phyloP scores from a whole-genome alignment of 2,888 invertebrate species.

The Oscheius sp. region DNA sequence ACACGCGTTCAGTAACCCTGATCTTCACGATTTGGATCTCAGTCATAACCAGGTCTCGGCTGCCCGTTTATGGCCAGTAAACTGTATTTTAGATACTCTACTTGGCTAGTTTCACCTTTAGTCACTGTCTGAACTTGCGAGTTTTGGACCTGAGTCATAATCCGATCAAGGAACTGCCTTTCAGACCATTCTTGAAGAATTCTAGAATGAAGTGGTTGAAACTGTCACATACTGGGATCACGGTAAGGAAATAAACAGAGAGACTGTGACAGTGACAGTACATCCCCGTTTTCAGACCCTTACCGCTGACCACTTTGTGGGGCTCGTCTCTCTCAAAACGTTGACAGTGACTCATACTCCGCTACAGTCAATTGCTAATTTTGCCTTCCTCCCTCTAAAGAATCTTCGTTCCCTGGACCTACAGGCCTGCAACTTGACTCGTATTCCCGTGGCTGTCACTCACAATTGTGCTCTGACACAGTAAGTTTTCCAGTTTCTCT shows the following conservation, averaged over 20 bases:
- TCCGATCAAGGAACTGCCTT: constrained; percentile 57
- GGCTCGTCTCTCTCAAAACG: constrained; percentile 56
- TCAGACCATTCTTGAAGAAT: constrained; percentile 58
- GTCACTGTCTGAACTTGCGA: constrained; percentile 55
- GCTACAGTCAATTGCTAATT: constrained; percentile 57
- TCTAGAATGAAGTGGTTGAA: constrained; percentile 59
- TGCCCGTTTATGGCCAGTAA: no score
- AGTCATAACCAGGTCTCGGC: constrained; percentile 57
- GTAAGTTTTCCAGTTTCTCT: constrained; percentile 29
- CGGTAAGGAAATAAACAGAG: constrained; percentile 38
- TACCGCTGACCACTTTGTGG: constrained; percentile 56
- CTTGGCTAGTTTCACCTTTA: constrained; percentile 62
- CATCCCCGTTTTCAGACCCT: constrained; percentile 43
- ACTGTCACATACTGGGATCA: constrained; percentile 56
- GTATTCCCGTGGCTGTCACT: constrained; percentile 63
- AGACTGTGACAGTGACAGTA: not conserved
- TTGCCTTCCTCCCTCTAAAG: constrained; percentile 65
- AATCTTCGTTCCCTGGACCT: constrained; percentile 56
- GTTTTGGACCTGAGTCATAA: constrained; percentile 63
- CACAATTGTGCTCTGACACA: constrained; percentile 63
- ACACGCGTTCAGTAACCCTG: constrained; percentile 47
- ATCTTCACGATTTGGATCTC: constrained; percentile 59
- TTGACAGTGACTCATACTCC: constrained; percentile 57
- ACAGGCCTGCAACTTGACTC: constrained; percentile 63
- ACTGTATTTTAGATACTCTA: constrained; percentile 54